Conservation (phyloP, 2,797 vertebrate genomes). For the Gallinago solitaria region DNA sequence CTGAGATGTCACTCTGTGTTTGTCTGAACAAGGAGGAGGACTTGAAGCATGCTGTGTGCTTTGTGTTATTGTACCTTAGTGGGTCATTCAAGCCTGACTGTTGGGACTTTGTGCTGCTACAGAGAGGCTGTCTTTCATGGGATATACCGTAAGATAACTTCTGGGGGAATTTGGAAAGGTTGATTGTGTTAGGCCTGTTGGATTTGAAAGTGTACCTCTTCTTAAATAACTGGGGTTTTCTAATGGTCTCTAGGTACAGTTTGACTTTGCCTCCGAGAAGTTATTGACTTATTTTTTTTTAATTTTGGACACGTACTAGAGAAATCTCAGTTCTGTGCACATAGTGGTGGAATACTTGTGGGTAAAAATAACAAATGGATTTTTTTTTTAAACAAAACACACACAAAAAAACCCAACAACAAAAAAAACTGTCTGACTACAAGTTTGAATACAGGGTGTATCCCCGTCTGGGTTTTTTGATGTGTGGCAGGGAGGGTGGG, state of each 20-base stretch:
- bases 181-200: not conserved
- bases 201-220: conserved; percentile 9
- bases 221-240: not conserved
- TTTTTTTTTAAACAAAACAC: not conserved
- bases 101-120: not conserved
- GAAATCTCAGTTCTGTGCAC: conserved; percentile 28
- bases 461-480: conserved; percentile 14
- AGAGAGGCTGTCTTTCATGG: not conserved
- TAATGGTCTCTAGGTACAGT: not conserved
- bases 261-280: conserved; percentile 8
- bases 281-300: not conserved
- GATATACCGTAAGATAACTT: rapidly evolving
- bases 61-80: not conserved
- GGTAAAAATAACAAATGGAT: conserved; percentile 3
- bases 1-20: not conserved
- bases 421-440: not conserved
- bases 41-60: not conserved
- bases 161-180: not conserved
- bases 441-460: conserved; percentile 49
- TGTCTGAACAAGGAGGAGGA: not conserved
- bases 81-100: not conserved
- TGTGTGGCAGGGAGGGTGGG: conserved; percentile 40
- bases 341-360: not conserved
- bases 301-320: conserved; percentile 4
- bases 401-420: not conserved